phyloP scores from a whole-genome alignment of 2,113 vertebrate species.

The Chaetorhynchus papuensis region DNA sequence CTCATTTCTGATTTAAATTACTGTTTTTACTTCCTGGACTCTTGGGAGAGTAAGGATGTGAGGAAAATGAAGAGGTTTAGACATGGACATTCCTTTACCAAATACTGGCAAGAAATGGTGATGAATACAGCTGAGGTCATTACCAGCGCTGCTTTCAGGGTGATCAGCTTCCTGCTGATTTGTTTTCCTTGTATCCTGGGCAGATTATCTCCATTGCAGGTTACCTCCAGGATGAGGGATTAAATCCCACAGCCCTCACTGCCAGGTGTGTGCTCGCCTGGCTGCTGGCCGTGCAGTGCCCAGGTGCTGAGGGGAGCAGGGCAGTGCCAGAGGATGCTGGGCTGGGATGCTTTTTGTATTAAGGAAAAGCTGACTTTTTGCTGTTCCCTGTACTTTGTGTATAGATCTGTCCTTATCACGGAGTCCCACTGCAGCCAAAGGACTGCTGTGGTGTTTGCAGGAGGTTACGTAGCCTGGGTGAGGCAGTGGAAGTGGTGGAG shows the following conservation, averaged over 20 bases:
- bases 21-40: conserved; percentile 60
- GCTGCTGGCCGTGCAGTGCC: not conserved
- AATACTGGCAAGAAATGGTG: conserved; percentile 58
- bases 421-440: not conserved
- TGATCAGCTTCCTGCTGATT: conserved; percentile 19
- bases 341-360: not conserved
- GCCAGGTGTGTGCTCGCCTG: not conserved
- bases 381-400: rapidly evolving
- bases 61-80: conserved; percentile 57
- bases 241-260: not conserved
- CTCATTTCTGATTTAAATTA: conserved; percentile 71
- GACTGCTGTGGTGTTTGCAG: not conserved
- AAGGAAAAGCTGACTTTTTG: not conserved
- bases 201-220: not conserved
- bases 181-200: not conserved
- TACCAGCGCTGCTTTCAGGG: not conserved
- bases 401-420: rapidly evolving
- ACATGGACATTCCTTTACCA: conserved; percentile 50
- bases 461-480: not conserved
- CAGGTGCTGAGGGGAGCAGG: not conserved
- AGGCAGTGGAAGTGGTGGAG: not conserved
- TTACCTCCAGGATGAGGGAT: not conserved
- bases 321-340: not conserved
- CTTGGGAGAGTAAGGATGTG: conserved; percentile 63
- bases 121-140: conserved; percentile 40